Conservation (phyloP, 2,113 vertebrate species). For the Dicrurus megarhynchus region DNA sequence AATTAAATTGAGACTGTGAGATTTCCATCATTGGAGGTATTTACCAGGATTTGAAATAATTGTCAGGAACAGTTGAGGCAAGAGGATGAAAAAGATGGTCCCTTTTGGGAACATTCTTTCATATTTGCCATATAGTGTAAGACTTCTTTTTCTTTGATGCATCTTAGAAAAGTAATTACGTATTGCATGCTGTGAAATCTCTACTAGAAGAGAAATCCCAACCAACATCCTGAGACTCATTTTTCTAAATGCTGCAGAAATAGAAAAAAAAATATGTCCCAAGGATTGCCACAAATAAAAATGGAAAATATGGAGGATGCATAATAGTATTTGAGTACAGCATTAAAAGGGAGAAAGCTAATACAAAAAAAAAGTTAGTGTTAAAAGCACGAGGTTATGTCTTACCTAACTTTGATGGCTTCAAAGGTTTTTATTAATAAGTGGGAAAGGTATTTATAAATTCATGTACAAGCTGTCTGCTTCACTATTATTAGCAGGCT, state of each 20-base stretch:
- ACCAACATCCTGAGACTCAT: background rate
- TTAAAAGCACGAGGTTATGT: background rate
- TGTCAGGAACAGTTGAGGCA: background rate
- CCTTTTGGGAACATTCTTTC: background rate
- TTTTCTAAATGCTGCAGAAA: background rate
- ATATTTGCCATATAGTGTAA: background rate
- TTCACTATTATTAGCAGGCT: background rate
- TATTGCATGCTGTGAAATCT: background rate
- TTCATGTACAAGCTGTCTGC: background rate
- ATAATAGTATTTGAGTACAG: background rate
- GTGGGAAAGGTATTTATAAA: background rate
- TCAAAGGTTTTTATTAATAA: background rate
- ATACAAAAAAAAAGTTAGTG: background rate
- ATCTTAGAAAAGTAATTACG: background rate
- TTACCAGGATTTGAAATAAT: background rate
- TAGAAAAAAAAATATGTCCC: background rate
- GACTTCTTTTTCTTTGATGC: background rate
- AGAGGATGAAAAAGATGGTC: background rate
- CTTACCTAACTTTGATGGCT: background rate
- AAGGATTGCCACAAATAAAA: background rate
- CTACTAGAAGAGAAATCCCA: background rate
- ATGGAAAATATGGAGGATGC: background rate
- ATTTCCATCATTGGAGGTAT: background rate
- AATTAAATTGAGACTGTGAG: background rate
- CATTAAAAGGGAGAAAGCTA: background rate